Evolutionary conservation across 2,797 vertebrate species (phyloP), one percentile per base, ranked within the genome.

Genomic region (Echiichthys vipera): DNA sequence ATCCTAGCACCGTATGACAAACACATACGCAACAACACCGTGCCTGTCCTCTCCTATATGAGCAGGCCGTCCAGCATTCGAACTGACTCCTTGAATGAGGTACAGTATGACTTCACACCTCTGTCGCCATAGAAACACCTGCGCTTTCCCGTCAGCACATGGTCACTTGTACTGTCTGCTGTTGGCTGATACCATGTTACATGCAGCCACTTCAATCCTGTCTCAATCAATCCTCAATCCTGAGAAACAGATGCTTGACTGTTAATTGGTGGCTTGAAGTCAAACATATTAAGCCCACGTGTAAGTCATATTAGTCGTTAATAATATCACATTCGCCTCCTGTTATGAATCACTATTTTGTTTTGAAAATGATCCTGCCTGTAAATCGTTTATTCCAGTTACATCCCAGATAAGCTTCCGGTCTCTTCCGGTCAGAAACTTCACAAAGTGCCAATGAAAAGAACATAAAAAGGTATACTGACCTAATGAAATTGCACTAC

Each of bases 401-500:
- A 68, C 63, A 70, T 91, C 87, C 81, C 84, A 88, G 71, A 92
- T 86, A 86, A 91, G 84, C 85, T 86, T 42, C 39, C 39, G 78
- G 62, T 73, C 78, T 90, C 71, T 84, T 87, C 77, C 64, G 74
- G 84, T 92, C 87, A 78, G 55, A 93, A 92, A 88, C 80, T 93
- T 95, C 94, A 95, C 93, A 88, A 95, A 94, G 95, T 95, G 95
- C 95, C 95, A 95, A 94, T 92, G 86, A 91, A 90, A 93, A 91
- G 86, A 93, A 92, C 90, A 91, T 55, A 57, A 78, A 84, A 88
- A 78, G 50, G 67, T 82, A 74, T 82, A 86, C 75, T 84, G 81
- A 90, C 89, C 84, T 85, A 74, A 91, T 91, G 46, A 87, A 92
- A 93, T 95, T 95, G 95, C 94, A 95, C 94, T 95, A 95, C 89